These are phyloP conservation scores for Camponotus vicinus DNA, from an alignment of 1,140 invertebrate genomes.

Conservation along the genomic window DNA sequence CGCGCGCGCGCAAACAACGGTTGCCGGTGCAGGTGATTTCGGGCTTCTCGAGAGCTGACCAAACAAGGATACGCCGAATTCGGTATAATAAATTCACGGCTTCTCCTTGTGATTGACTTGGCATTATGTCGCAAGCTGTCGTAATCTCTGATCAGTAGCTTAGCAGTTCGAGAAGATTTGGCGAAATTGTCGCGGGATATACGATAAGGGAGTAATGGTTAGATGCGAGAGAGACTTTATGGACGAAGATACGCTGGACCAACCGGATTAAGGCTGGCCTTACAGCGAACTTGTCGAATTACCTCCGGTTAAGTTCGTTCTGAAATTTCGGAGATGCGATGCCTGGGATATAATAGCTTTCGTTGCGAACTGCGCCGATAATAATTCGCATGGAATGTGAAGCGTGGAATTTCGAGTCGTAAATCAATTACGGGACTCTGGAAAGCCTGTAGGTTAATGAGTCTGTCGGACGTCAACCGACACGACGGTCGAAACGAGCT, in stretches of 20 bases:
- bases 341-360: conserved; percentile 14
- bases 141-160: conserved; percentile 75
- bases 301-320: conserved; percentile 57
- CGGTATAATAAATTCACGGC: conserved; percentile 76
- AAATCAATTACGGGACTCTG: conserved; percentile 51
- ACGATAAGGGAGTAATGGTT: not conserved
- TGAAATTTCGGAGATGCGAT: conserved; percentile 23
- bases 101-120: conserved; percentile 73
- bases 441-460: conserved; percentile 49
- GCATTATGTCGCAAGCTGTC: conserved; percentile 14
- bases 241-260: conserved; percentile 60
- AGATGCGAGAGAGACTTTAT: conserved; percentile 39
- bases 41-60: conserved; percentile 71
- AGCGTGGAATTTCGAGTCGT: conserved; percentile 37
- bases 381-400: conserved; percentile 37
- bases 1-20: conserved; percentile 25
- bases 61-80: conserved; percentile 76
- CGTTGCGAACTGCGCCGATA: conserved; percentile 16
- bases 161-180: conserved; percentile 64
- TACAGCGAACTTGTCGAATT: conserved; percentile 70
- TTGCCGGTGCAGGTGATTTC: conserved; percentile 55
- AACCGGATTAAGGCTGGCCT: conserved; percentile 72
- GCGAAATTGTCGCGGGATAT: conserved; percentile 6
- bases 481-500: not conserved
- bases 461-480: conserved; percentile 9